These are phyloP conservation scores for Agriopis leucophaearia DNA, from an alignment of 2,888 invertebrate genomes.

Conservation along the genomic window DNA sequence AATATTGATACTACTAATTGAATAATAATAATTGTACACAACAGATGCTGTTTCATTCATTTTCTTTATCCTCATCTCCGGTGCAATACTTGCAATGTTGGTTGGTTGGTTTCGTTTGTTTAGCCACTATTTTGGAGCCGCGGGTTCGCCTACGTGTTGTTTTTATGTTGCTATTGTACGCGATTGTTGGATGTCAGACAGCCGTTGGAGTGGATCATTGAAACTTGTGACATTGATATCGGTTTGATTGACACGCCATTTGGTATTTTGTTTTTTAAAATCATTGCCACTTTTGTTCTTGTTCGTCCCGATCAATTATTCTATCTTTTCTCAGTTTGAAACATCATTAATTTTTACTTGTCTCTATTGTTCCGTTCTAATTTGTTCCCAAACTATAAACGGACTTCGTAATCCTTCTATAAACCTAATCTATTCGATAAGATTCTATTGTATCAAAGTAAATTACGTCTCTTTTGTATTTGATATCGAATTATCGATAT, in stretches of 20 bases:
- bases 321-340: conserved; percentile 52
- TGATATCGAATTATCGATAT: conserved; percentile 52
- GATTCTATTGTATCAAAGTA: conserved; percentile 50
- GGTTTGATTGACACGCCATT: conserved; percentile 64
- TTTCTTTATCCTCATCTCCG: conserved; percentile 20
- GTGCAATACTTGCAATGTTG: conserved; percentile 32
- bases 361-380: conserved; percentile 25
- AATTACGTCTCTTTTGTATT: conserved; percentile 62
- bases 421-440: conserved; percentile 52
- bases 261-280: conserved; percentile 50
- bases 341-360: conserved; percentile 54
- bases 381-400: conserved; percentile 30
- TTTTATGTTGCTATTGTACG: conserved; percentile 63
- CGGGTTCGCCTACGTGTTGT: conserved; percentile 49
- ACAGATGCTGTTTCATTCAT: conserved; percentile 17
- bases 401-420: conserved; percentile 49
- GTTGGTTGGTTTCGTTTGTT: conserved; percentile 44
- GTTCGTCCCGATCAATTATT: conserved; percentile 54
- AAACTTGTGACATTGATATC: conserved; percentile 58
- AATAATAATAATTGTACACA: conserved; percentile 7
- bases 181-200: conserved; percentile 67
- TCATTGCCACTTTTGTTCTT: conserved; percentile 55
- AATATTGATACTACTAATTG: conserved; percentile 5
- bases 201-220: conserved; percentile 48
- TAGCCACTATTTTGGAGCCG: conserved; percentile 36